These are phyloP conservation scores for Danio choprae DNA, from an alignment of 2,797 vertebrate species.

Conservation along the genomic window DNA sequence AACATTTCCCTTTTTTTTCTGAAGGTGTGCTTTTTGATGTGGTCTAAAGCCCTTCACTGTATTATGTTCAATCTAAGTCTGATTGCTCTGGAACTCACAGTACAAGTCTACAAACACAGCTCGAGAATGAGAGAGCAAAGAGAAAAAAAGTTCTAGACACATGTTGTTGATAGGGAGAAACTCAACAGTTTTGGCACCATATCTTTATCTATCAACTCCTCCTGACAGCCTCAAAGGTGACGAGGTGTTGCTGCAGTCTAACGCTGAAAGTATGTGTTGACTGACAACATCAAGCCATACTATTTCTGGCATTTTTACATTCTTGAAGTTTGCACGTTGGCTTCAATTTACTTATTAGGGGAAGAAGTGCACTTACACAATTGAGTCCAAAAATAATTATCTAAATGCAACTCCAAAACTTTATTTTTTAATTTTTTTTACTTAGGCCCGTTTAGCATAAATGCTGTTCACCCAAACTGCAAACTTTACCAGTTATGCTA, in stretches of 20 bases:
- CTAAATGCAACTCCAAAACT: constrained; percentile 1
- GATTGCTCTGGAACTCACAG: constrained; percentile 20
- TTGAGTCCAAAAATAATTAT: constrained; percentile 45
- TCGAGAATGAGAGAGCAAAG: not conserved
- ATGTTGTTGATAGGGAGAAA: constrained; percentile 55
- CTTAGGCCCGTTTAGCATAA: not conserved
- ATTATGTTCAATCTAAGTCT: constrained; percentile 38
- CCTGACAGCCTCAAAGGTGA: constrained; percentile 49
- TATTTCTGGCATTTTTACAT: constrained; percentile 30
- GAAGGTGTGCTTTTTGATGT: constrained; percentile 51
- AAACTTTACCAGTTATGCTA: too few relatives aligned
- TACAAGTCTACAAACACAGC: constrained; percentile 1
- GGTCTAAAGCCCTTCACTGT: constrained; percentile 25
- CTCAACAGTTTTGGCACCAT: constrained; percentile 42
- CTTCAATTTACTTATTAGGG: constrained; percentile 28
- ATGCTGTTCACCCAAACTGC: too few relatives aligned
- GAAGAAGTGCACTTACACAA: constrained; percentile 39
- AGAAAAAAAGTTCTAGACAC: constrained; percentile 35
- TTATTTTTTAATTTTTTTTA: too few relatives aligned
- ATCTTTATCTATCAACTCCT: constrained; percentile 51
- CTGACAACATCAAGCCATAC: constrained; percentile 27
- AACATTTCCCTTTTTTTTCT: not conserved
- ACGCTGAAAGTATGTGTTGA: constrained; percentile 49
- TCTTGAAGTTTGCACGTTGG: constrained; percentile 27
- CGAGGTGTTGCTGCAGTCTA: constrained; percentile 38